Base-by-base conservation (phyloP, 2,888 invertebrate genomes). In the Cryptophagus acutangulus region DNA sequence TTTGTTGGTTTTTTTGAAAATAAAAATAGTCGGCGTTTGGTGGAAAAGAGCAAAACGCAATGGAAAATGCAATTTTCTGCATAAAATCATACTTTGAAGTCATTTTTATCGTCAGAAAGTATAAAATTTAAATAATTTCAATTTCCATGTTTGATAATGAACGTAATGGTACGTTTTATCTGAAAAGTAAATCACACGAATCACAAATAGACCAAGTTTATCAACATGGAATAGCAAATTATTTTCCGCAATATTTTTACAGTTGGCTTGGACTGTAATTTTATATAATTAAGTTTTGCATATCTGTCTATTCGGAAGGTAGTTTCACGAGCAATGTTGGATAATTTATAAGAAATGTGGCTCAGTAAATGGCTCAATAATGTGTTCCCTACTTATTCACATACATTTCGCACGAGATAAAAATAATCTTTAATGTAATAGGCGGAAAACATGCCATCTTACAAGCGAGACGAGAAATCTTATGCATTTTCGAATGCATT, bases 351-450 rank as follows among this genome's bases (percentile, higher is more conserved):
- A 35, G 39, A 15, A 42, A 45, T 42, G 35, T 51, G n/a, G n/a
- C n/a, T 49, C 53, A 36, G 46, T 41, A 46, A 36, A 36, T 43
- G 36, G 39, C 54, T 54, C 58, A 40, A 57, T 57, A 59, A 46
- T 61, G n/a, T 16, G 20, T 38, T 33, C 9, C 41, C 55, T 48
- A 55, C 57, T 57, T 57, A 55, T 54, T 57, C 55, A 52, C 54
- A 57, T 61, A 48, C 52, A 55, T 60, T 61, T 60, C 58, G 59
- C 58, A 59, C 58, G 51, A 58, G 60, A 63, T 63, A 62, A 65
- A 60, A 63, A 63, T 62, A 62, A 62, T 60, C 59, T 62, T 57
- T 57, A 58, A 61, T 61, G 61, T 62, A 63, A 63, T 61, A 62
- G 63, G 58, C 58, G 61, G 55, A 59, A 62, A 63, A 59, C 63